phyloP scores from a whole-genome alignment of 1,140 invertebrate genomes.

The Pseudachorutes palmiensis region DNA sequence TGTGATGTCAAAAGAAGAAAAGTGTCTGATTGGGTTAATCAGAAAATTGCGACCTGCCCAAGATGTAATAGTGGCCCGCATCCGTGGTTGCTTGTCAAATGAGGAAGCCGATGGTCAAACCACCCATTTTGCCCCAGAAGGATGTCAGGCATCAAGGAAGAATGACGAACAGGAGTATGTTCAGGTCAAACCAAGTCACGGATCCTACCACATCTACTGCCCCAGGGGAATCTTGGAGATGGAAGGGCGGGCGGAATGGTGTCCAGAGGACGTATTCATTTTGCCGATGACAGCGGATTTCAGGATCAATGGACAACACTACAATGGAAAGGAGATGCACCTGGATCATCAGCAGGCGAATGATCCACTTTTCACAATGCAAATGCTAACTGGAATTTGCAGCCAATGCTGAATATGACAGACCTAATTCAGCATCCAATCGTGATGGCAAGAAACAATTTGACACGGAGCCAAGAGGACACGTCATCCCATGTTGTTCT shows the following conservation, averaged over 20 bases:
- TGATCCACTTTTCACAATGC: conserved; percentile 12
- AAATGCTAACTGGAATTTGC: not conserved
- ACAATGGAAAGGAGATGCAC: not conserved
- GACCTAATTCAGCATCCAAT: not conserved
- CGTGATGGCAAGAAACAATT: not conserved
- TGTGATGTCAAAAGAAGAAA: not conserved
- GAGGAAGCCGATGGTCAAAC: not conserved
- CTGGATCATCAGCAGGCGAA: not conserved
- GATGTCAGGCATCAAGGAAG: not conserved
- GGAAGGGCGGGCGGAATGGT: not conserved
- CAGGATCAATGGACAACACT: conserved; percentile 5
- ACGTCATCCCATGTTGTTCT: not conserved
- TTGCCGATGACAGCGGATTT: conserved; percentile 2
- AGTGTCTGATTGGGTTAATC: not conserved
- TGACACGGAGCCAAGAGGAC: not conserved
- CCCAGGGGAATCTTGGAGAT: not conserved
- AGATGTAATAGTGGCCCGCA: not conserved
- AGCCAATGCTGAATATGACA: not conserved
- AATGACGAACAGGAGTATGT: conserved; percentile 3
- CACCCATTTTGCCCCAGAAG: not conserved
- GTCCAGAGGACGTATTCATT: conserved; percentile 8
- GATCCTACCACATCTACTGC: conserved; percentile 8
- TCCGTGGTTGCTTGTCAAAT: not conserved
- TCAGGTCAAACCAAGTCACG: conserved; percentile 2
- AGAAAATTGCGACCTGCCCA: not conserved